Base-by-base conservation (phyloP, 2,888 invertebrate genomes). In the Latheticus oryzae region DNA sequence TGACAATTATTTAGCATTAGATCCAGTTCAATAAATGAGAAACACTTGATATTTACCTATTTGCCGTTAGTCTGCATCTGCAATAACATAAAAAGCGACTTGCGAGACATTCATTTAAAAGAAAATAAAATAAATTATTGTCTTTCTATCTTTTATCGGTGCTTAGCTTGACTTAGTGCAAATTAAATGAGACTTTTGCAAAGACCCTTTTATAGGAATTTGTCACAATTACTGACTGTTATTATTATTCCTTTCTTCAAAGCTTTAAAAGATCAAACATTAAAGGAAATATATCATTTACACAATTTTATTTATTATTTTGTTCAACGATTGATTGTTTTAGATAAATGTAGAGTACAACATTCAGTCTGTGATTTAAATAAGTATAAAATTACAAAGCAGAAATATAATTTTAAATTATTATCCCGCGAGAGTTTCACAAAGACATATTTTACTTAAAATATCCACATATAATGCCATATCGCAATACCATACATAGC, bases 391-490 rank as follows among this genome's bases (percentile, higher is more conserved):
- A 2, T 8, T 30, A 2, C 21, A 8, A 5, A 1, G 15, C 13
- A 26, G 24, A 50, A 50, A 50, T 38, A 50, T 50, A 50, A 17
- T 21, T 21, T 12, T 42, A 35, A 52, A 42, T 52, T 52, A 52
- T 52, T 12, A 21, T 16, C 32, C 16, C 52, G 12, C 5, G 33
- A 32, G 52, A 42, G 16, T 42, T 16, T 17, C 9, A 13, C 24
- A 37, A 42, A 26, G 43, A 45, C 53, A 45, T 45, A 53, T 54
- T 45, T 54, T 54, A 52, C 52, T 52, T 52, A 37, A 26, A 54
- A 54, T 45, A 54, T 33, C 43, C 37, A 33, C 32, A 35, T 32
- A 52, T 40, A 40, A 42, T 42, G 9, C 51, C 40, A 42, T 52
- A 52, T 32, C 52, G 42, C 42, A 51, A 51, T 51, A 51, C 51